phyloP scores from a whole-genome alignment of 2,113 vertebrate genomes.

The Alces alces region DNA sequence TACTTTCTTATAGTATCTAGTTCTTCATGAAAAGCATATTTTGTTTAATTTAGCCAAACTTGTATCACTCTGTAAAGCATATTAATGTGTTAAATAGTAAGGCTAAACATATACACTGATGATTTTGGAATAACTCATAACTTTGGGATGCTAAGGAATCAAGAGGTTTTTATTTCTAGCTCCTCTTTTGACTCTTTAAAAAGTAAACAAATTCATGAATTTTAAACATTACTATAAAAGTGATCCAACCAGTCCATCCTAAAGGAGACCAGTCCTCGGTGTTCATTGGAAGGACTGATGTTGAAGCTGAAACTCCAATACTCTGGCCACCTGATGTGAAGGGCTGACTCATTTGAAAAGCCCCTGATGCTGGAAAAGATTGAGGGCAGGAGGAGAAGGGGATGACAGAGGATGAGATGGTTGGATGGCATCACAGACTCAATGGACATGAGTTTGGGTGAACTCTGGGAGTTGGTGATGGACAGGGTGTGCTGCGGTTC shows the following conservation, averaged over 20 bases:
- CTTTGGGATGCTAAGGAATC: not conserved
- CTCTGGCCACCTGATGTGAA: not conserved
- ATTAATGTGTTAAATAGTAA: not conserved
- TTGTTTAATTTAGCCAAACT: not conserved
- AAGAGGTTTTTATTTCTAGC: not conserved
- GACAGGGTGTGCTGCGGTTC: not conserved
- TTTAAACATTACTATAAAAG: not conserved
- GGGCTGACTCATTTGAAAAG: not conserved
- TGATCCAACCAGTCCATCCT: not conserved
- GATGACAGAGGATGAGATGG: not conserved
- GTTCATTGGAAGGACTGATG: not conserved
- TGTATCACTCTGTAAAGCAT: not conserved
- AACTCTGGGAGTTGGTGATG: not conserved
- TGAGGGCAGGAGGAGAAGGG: not conserved
- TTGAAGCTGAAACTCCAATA: not conserved
- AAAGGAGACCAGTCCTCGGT: not conserved
- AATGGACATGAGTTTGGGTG: not conserved
- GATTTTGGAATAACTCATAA: not conserved
- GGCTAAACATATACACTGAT: not conserved
- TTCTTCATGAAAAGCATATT: not conserved
- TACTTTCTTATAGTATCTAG: not conserved
- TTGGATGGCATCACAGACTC: not conserved
- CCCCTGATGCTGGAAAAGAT: not conserved
- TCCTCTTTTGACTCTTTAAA: not conserved
- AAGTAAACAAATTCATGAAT: not conserved